Conservation (phyloP, 2,113 vertebrate species). For the Indicator indicator region DNA sequence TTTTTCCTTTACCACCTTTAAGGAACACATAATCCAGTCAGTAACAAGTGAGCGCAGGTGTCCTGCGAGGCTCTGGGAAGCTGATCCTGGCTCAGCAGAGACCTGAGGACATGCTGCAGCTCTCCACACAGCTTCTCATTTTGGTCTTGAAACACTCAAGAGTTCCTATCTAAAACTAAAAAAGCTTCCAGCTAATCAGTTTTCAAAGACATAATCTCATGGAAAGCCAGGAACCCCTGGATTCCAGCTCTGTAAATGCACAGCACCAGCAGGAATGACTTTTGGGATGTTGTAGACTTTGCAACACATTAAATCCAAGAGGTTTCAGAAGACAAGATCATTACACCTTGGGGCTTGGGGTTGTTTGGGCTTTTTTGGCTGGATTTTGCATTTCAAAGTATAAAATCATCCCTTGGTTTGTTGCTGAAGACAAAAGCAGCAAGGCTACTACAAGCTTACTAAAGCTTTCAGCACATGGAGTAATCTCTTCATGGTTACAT, state of each 20-base stretch:
- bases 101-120: neutral
- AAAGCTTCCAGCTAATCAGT: neutral
- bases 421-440: neutral
- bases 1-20: neutral
- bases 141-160: neutral
- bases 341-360: no score
- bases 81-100: neutral
- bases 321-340: neutral
- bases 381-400: neutral
- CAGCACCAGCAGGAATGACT: neutral
- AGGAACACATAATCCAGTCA: neutral
- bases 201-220: neutral
- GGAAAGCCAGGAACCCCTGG: neutral
- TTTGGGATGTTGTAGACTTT: neutral
- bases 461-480: neutral
- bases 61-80: neutral
- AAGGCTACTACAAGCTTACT: neutral
- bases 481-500: neutral
- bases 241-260: neutral
- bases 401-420: neutral
- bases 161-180: neutral
- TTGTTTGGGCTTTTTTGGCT: neutral
- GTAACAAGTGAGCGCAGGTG: fast-evolving
- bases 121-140: neutral
- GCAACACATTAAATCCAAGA: neutral